Base-by-base conservation (phyloP, 2,113 vertebrate species). In the Macquaria ambigua region DNA sequence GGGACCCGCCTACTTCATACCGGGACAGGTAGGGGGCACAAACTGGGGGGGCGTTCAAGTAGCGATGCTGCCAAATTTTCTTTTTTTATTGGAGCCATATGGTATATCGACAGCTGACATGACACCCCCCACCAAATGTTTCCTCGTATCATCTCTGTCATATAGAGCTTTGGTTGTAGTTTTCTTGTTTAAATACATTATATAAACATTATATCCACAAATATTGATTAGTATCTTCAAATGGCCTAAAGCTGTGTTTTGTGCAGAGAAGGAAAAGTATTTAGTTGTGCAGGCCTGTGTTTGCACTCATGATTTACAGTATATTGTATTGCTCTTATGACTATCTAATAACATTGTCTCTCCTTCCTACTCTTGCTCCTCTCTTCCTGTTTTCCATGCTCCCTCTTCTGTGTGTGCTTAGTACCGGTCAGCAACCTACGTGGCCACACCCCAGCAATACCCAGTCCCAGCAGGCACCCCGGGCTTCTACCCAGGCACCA, bases 371-470 rank as follows among this genome's bases (percentile, higher is more conserved):
- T 4, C 3, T 11, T 46, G 46, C 12, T 66, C 56, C 10, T 71
- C 28, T 70, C 41, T 59, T 56, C 39, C 25, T 52, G 4, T 64
- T 66, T 52, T 23, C 28, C 25, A 28, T 53, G 20, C 1, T 63
- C 12, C 56, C 14, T 39, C 31, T 61, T 75, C 41, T 70, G 74
- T 68, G n/a, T 71, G 58, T 74, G 25, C 72, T 69, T 12, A 98
- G 98, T 98, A 97, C 92, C 98, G 97, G 69, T 96, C 98, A 56
- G 56, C 92, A 4, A 96, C 97, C 0, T 99, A 98, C 0, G 97
- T 99, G 74, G 94, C 98, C 87, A 96, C 97, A 0, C 96, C 98
- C 55, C 98, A 98, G 91, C 98, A 99, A 94, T 99, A 98, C 90
- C 96, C 97, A 3, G 97, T 99, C 72, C 95, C 96, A 84, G 89